Evolutionary conservation across 2,888 invertebrate genomes (phyloP), one percentile per base, ranked within the genome.

Genomic region (Tenthredo livida): DNA sequence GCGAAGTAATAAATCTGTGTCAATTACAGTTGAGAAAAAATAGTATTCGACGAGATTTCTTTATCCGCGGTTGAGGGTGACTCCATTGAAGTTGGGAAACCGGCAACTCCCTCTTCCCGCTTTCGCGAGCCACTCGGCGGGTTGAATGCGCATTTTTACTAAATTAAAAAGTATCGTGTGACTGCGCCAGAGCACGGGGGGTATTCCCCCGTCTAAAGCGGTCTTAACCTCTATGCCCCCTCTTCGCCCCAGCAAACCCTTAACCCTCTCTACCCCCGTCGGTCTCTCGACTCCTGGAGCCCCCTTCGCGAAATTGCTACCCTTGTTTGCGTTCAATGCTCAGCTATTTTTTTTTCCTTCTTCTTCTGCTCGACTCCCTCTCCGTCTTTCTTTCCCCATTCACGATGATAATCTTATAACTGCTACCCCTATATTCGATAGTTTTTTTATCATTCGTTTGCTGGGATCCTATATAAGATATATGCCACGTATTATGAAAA

Each of bases 101-200:
- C 86, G 87, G 50, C 54, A 37, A 21, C 43, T 65, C 80, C 75
- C 72, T 87, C 85, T 86, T 86, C 87, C 84, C 50, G 65, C 87
- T 85, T 86, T 86, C 86, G 84, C 78, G 65, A 84, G 87, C 86
- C 89, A 90, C 89, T 90, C 89, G 89, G 90, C 89, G 89, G 89
- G 88, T 91, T 89, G 92, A 92, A 92, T 91, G 92, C 91, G 91
- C 92, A 93, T 93, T 93, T 92, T 93, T 91, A 92, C 91, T 91
- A 92, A 93, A 93, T 93, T 93, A 93, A 93, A 93, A 93, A 93
- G 92, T 92, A 92, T 92, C 92, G 91, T 92, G 91, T 91, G 92
- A 92, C 92, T 91, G 91, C 89, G 90, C 90, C 90, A 90, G 91
- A 88, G 90, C 87, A 89, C 87, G 87, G 84, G 67, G 86, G 82